Evolutionary conservation across 2,113 vertebrate genomes (phyloP).

Genomic region (Sturnira hondurensis): DNA sequence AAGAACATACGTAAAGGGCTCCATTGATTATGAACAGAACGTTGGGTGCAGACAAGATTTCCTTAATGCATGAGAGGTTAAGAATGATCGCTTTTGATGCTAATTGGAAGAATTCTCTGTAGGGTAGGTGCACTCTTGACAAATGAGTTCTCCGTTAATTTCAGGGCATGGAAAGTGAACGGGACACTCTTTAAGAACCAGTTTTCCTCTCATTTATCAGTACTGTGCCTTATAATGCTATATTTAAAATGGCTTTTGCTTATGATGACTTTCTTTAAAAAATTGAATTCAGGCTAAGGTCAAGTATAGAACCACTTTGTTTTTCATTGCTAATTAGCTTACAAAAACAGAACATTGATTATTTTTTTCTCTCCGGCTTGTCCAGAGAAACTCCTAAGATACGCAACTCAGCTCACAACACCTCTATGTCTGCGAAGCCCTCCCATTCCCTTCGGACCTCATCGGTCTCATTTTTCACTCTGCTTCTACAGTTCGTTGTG

Average conservation of each 20-base stretch:
- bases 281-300: conserved; percentile 41
- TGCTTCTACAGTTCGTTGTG: background rate
- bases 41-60: conserved; percentile 60
- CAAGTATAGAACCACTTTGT: background rate
- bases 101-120: conserved; percentile 69
- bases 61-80: conserved; percentile 68
- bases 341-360: background rate
- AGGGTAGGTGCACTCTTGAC: conserved; percentile 52
- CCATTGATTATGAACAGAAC: conserved; percentile 70
- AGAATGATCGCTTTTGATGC: conserved; percentile 65
- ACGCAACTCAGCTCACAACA: background rate
- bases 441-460: background rate
- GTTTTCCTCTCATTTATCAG: conserved; percentile 64
- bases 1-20: conserved; percentile 63
- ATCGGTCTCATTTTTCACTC: background rate
- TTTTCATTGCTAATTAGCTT: background rate
- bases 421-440: background rate
- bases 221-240: background rate
- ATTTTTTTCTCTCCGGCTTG: background rate
- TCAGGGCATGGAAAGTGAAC: conserved; percentile 51
- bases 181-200: conserved; percentile 45
- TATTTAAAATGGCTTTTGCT: conserved; percentile 47
- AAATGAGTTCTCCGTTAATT: conserved; percentile 69
- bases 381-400: background rate
- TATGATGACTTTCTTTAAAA: conserved; percentile 53